Evolutionary conservation across 2,888 invertebrate genomes (phyloP), one percentile per base, ranked within the genome.

Genomic region (Latrodectus elegans): DNA sequence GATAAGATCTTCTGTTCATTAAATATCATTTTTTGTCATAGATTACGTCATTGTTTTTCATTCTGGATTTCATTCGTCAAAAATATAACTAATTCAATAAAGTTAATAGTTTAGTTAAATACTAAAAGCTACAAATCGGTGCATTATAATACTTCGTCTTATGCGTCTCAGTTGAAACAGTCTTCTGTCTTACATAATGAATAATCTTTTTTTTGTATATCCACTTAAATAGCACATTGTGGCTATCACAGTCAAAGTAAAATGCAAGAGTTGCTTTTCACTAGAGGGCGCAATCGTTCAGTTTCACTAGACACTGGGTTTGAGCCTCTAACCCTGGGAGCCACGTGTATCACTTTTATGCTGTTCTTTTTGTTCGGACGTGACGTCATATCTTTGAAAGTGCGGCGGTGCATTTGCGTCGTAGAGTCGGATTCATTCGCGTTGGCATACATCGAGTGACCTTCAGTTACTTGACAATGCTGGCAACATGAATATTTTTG

Each of bases 271-370:
- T 88, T 82, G 70, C 87, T 88, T 49, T 88, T 88, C 10, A 88
- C 49, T 51, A 84, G 15, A 4, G 78, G 53, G 8, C 52, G 77
- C 15, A 51, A 8, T 8, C 52, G 72, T 15, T 72, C 77, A 12
- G 55, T 49, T 6, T 53, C 73, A 8, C 26, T 67, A 10, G 67
- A 38, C 0, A 26, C 49, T 11, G 70, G 17, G 6, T n/a, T 26
- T 10, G 60, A n/a, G 11, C 73, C 87, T n/a, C 88, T 8, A 26
- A 88, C 60, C 22, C 88, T 83, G 6, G 88, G 88, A 0, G 88
- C 84, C 4, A 88, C 88, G 51, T 84, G 88, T 12, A 88, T 88
- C 49, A 88, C 84, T 38, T 81, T 84, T 14, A 80, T 76, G n/a
- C 70, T 83, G 51, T 52, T 73, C 22, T 77, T 84, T 51, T 70